Conservation (phyloP, 2,888 invertebrate species). For the Ormyrus thymus region DNA sequence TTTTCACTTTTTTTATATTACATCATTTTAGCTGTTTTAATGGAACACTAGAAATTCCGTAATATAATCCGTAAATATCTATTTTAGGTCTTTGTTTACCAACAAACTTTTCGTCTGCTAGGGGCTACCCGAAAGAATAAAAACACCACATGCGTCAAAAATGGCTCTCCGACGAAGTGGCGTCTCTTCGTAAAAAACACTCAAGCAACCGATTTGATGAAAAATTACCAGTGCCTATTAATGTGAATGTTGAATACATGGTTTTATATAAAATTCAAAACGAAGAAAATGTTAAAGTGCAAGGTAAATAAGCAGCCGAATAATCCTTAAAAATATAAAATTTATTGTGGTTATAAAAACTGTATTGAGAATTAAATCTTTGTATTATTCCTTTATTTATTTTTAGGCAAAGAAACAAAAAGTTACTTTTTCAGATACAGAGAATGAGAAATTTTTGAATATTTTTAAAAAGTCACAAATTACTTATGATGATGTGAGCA, state of each 20-base stretch:
- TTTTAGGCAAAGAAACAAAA: slow-evolving; percentile 43
- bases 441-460: slow-evolving; percentile 7
- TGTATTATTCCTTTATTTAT: background rate
- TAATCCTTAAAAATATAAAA: no score
- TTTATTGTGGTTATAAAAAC: no score
- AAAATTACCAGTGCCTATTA: no score
- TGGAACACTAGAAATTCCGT: no score
- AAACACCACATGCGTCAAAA: background rate
- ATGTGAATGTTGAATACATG: no score
- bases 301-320: no score
- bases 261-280: no score
- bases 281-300: no score
- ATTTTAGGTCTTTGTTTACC: background rate
- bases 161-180: background rate
- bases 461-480: slow-evolving; percentile 17
- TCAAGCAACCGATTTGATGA: background rate
- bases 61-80: background rate
- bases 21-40: no score
- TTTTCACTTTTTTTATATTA: no score
- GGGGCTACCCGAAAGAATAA: background rate
- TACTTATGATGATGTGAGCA: slow-evolving; percentile 26
- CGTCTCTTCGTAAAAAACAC: background rate
- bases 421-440: slow-evolving; percentile 29
- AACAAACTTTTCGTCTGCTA: slow-evolving; percentile 9
- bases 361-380: background rate